phyloP scores from a whole-genome alignment of 2,113 vertebrate genomes.

The Cyprinodon tularosa region DNA sequence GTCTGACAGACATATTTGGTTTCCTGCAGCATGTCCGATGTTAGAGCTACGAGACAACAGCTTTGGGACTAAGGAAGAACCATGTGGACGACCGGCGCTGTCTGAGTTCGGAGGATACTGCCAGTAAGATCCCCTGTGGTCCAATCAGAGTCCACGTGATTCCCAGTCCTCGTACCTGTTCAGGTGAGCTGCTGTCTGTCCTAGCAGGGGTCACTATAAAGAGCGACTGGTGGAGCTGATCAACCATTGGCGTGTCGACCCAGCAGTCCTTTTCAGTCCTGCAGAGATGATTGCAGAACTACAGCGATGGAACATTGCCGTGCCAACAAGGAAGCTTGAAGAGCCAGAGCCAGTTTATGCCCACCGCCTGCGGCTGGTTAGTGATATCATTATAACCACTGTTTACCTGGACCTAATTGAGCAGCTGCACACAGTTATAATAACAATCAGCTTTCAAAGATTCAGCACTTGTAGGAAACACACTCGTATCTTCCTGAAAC shows the following conservation, averaged over 20 bases:
- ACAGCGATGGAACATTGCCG: constrained; percentile 61
- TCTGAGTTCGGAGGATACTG: constrained; percentile 68
- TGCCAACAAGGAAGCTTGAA: constrained; percentile 46
- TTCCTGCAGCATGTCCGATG: constrained; percentile 69
- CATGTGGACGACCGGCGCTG: constrained; percentile 55
- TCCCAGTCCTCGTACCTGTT: neutral
- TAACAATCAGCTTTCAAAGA: neutral
- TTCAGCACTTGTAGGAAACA: neutral
- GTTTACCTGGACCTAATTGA: neutral
- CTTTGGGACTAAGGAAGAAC: constrained; percentile 57
- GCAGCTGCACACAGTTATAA: neutral
- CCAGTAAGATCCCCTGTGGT: constrained; percentile 61
- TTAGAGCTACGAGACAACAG: constrained; percentile 70
- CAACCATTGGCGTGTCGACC: constrained; percentile 70
- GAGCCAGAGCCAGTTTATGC: constrained; percentile 58
- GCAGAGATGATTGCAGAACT: constrained; percentile 69
- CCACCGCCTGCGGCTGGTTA: constrained; percentile 70
- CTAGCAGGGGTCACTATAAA: constrained; percentile 75
- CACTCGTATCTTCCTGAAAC: too few species aligned
- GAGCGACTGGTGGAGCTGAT: constrained; percentile 78
- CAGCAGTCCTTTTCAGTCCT: constrained; percentile 59
- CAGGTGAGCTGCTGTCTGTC: neutral
- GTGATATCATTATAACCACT: constrained; percentile 14
- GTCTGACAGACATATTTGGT: neutral
- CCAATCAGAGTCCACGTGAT: neutral